Evolutionary conservation across 2,888 invertebrate species (phyloP).

Genomic region (Operophtera brumata): DNA sequence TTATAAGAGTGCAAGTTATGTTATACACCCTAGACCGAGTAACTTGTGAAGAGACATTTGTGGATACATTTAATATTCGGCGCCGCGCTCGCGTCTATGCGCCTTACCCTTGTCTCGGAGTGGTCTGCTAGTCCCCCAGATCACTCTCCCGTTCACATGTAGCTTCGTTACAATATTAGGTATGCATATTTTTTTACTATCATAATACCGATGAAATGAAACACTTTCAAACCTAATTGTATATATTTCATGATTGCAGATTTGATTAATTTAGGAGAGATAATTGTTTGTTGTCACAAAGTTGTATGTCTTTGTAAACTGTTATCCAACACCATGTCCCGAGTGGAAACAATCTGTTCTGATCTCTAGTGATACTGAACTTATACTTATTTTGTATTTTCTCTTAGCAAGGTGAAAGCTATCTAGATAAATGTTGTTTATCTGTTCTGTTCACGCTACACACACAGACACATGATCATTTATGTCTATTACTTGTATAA

Average conservation of each 20-base stretch:
- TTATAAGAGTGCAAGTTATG: constrained; percentile 80
- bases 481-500: constrained; percentile 79
- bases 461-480: constrained; percentile 52
- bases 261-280: constrained; percentile 79
- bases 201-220: constrained; percentile 70
- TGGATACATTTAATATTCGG: constrained; percentile 69
- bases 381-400: constrained; percentile 51
- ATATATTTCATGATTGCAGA: constrained; percentile 76
- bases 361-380: constrained; percentile 71
- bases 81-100: constrained; percentile 60
- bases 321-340: constrained; percentile 48
- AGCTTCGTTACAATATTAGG: constrained; percentile 80
- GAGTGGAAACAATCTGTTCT: constrained; percentile 61
- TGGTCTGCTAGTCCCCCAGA: constrained; percentile 59
- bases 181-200: constrained; percentile 80
- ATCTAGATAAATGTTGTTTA: constrained; percentile 63
- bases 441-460: constrained; percentile 39
- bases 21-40: constrained; percentile 74
- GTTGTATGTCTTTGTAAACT: constrained; percentile 65
- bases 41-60: constrained; percentile 80
- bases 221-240: constrained; percentile 72
- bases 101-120: constrained; percentile 67
- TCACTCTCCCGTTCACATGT: constrained; percentile 73
- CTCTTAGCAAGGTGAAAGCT: constrained; percentile 57
- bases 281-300: constrained; percentile 70